phyloP scores from a whole-genome alignment of 2,888 invertebrate species.

The Aricia artaxerxes region DNA sequence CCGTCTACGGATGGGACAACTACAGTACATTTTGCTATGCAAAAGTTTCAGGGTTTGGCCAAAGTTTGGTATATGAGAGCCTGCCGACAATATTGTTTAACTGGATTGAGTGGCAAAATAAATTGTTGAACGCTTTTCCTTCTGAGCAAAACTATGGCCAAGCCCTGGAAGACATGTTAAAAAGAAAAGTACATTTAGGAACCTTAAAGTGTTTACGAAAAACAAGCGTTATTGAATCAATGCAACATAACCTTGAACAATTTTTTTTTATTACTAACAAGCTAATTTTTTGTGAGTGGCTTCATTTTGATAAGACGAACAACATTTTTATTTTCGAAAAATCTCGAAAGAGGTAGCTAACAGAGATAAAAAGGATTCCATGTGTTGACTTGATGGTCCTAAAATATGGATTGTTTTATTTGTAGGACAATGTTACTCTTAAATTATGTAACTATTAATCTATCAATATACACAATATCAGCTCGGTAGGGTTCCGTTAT shows the following conservation, averaged over 20 bases:
- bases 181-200: constrained; percentile 32
- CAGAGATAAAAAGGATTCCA: too few relatives aligned
- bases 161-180: constrained; percentile 35
- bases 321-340: too few relatives aligned
- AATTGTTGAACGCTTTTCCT: constrained; percentile 34
- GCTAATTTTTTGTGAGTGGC: too few relatives aligned
- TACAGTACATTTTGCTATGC: constrained; percentile 32
- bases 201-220: constrained; percentile 36
- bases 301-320: too few relatives aligned
- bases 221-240: constrained; percentile 33
- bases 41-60: constrained; percentile 38
- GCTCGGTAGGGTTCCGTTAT: too few relatives aligned
- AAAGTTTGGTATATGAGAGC: constrained; percentile 37
- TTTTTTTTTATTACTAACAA: too few relatives aligned
- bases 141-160: constrained; percentile 36
- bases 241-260: constrained; percentile 28
- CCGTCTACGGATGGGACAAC: constrained; percentile 2
- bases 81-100: constrained; percentile 30
- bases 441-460: too few relatives aligned
- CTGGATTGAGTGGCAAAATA: constrained; percentile 36
- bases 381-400: too few relatives aligned
- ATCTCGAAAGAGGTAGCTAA: too few relatives aligned
- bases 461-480: too few relatives aligned
- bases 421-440: too few relatives aligned
- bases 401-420: too few relatives aligned